Evolutionary conservation across 1,140 invertebrate genomes (phyloP), one percentile per base, ranked within the genome.

Genomic region (Caerostris extrusa): DNA sequence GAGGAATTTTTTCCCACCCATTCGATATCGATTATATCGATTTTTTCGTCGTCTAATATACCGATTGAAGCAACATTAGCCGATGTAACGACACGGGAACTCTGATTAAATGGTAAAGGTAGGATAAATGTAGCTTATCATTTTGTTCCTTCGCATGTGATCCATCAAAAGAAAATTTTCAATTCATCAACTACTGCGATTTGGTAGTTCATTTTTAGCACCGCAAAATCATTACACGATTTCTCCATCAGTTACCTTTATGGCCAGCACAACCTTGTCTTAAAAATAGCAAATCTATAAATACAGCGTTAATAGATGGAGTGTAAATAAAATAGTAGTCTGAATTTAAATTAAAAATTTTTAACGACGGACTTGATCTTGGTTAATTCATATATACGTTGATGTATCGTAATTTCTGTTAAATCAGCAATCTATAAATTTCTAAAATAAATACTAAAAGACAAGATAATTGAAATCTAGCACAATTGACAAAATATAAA

Each of bases 1-100:
- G 19, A 69, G 10, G 53, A 60, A 58, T 58, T 86, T 86, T 86
- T 86, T n/a, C 12, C 3, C 34, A 64, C 67, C 71, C 85, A 64
- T 58, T 60, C 83, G 61, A 67, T 67, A 90, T 90, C 61, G 61
- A 90, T 90, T 90, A 55, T 67, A 90, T 90, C 61, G 87, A 90
- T 90, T 90, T 90, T 19, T 34, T 90, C 17, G 83, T 57, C 67
- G 34, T 57, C 61, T 67, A 17, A 90, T 90, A 71, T 50, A 56
- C 55, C 53, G 87, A 69, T 90, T 56, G 61, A 53, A 57, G 60
- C 53, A 67, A 69, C 53, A 69, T 90, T 69, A 67, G 87, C 61
- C 34, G 34, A 57, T 71, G 61, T 60, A 86, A 61, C 57, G 83
- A 86, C 57, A 58, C 7, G 56, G 19, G 58, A 83, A 57, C 55